Base-by-base conservation (phyloP, 2,888 invertebrate species). In the Argyra leucocephala region DNA sequence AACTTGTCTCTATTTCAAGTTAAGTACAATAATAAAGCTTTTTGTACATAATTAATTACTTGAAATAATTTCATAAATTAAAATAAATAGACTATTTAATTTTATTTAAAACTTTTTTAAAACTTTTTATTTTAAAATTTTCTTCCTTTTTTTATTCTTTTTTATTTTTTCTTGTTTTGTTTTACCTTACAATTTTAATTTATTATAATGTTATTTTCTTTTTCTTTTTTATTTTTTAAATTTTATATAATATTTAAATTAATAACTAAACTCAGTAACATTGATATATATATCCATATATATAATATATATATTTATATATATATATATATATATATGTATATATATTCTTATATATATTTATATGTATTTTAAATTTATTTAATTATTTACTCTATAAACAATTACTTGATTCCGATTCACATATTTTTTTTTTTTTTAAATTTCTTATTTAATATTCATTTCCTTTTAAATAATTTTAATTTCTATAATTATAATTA, bases 231-330 rank as follows among this genome's bases (percentile, higher is more conserved):
- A 12, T 48, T 48, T 48, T 48, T 48, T 48, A 18, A 3, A 31
- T 48, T 48, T 48, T 48, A 5, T 48, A 18, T 48, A 48, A 48
- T 48, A 18, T 48, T 48, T 48, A n/a, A 15, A 48, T 48, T 48
- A 48, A 48, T 48, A 48, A 48, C 48, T 48, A 48, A 48, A 48
- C 48, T 48, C 48, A 15, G 48, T 48, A 48, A 48, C 48, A 48
- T 48, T 48, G 48, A 48, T 48, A 48, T 48, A 48, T 48, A n/a
- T n/a, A n/a, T n/a, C n/a, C n/a, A n/a, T n/a, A n/a, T 48, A 48
- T 48, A 2, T 48, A 48, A 48, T 48, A 18, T 12, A 31, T 31
- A 15, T 48, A 48, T 48, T 15, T 37, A 37, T 37, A 37, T 10
- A 12, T 37, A 37, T 37, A 37, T 37, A 37, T 37, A 37, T 37